These are phyloP conservation scores for Plusia festucae DNA, from an alignment of 2,888 invertebrate species.

Conservation along the genomic window DNA sequence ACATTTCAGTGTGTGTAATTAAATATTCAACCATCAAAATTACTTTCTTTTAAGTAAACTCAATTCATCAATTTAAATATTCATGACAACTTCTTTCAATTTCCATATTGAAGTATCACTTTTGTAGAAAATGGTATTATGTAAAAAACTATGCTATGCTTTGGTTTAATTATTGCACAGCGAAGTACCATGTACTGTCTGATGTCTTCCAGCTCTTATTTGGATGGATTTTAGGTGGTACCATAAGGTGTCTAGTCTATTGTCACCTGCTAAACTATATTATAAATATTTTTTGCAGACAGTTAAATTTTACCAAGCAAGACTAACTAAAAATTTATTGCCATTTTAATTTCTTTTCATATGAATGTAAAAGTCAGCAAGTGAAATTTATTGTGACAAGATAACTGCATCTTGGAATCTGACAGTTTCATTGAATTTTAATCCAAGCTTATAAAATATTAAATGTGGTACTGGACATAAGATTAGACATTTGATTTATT, in stretches of 20 bases:
- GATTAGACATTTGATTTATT: neutral
- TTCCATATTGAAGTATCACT: neutral
- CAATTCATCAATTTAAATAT: neutral
- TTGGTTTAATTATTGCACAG: constrained; percentile 27
- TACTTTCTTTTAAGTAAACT: constrained; percentile 5
- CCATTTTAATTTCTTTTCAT: neutral
- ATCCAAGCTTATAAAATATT: neutral
- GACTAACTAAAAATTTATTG: too few species aligned
- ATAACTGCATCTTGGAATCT: neutral
- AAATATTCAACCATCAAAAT: neutral
- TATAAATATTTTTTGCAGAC: neutral
- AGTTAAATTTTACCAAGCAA: neutral
- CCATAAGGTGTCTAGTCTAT: neutral
- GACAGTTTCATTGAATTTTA: neutral
- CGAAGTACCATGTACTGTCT: constrained; percentile 15
- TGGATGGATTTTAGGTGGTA: neutral
- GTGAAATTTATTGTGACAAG: neutral
- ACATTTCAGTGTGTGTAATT: neutral
- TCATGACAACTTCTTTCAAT: neutral
- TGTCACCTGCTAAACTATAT: too few species aligned
- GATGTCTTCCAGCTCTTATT: constrained; percentile 2
- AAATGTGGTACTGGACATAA: neutral
- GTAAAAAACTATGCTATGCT: constrained; percentile 13
- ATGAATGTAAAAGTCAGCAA: neutral
- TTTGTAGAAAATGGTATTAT: neutral